Conservation (phyloP, 2,797 vertebrate species). For the Pogonophryne albipinna region DNA sequence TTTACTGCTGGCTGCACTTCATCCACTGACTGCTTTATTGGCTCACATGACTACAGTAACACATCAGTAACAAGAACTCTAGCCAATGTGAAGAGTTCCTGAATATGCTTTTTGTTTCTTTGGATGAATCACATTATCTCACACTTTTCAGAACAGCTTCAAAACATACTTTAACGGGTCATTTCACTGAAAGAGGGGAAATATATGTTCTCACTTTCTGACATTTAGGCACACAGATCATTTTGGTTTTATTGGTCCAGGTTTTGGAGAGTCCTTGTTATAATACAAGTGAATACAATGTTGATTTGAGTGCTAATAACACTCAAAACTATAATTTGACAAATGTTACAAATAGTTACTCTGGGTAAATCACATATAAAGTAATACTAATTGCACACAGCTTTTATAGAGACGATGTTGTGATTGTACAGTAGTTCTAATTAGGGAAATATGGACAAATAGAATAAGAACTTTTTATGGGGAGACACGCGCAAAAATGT, state of each 20-base stretch:
- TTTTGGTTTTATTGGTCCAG: neutral
- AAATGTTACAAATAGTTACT: neutral
- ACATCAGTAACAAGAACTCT: neutral
- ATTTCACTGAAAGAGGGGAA: neutral
- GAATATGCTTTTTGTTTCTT: neutral
- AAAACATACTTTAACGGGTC: neutral
- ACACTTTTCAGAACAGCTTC: neutral
- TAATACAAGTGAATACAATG: neutral
- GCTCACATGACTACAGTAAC: neutral
- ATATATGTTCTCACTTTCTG: neutral
- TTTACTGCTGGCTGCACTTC: conserved; percentile 14
- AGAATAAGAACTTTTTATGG: no score
- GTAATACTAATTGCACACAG: no score
- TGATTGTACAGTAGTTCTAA: neutral
- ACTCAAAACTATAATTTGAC: neutral
- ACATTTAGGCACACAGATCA: neutral
- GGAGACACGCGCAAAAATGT: no score
- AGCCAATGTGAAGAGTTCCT: neutral
- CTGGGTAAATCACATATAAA: neutral
- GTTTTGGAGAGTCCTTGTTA: neutral
- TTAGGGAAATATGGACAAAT: neutral
- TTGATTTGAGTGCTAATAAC: neutral
- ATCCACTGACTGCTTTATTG: neutral
- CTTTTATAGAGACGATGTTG: neutral
- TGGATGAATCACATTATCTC: neutral